Percentiles rank a stretch among this genome's conserved stretches.
phyloP scores from a whole-genome alignment of 2,113 vertebrate species.

The Microcebus ravelobensis region DNA sequence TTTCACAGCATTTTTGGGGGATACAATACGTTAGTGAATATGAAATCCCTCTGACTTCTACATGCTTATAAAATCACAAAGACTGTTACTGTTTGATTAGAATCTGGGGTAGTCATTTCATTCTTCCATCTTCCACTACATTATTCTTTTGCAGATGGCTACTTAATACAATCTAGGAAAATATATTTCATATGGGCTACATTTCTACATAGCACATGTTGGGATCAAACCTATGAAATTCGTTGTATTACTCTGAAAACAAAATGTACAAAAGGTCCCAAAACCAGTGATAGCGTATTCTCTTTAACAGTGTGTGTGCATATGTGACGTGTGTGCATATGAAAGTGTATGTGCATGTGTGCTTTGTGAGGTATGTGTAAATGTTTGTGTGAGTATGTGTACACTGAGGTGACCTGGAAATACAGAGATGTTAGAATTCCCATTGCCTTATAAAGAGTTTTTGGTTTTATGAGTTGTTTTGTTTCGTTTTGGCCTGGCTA shows the following conservation, averaged over 20 bases:
- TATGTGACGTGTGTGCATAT: background rate
- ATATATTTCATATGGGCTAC: background rate
- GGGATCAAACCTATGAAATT: background rate
- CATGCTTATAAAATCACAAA: background rate
- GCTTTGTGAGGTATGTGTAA: background rate
- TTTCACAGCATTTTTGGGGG: background rate
- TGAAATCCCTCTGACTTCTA: background rate
- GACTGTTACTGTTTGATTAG: background rate
- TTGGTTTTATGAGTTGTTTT: background rate
- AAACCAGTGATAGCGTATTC: background rate
- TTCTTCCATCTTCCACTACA: background rate
- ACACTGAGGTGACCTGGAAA: background rate
- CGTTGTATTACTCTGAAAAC: background rate
- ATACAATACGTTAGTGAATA: background rate
- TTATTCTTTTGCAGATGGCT: background rate
- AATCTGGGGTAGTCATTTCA: background rate
- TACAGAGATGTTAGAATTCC: background rate
- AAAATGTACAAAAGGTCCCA: background rate
- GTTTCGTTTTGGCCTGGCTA: background rate
- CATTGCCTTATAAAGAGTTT: background rate
- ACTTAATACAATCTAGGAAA: conserved; percentile 24
- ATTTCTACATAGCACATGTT: background rate
- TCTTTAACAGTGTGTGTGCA: background rate
- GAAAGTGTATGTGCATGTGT: background rate
- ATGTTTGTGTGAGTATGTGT: background rate